These are phyloP conservation scores for Palythoa heliodiscus DNA, from an alignment of 92 coral and sea anemone genomes.

Conservation along the genomic window DNA sequence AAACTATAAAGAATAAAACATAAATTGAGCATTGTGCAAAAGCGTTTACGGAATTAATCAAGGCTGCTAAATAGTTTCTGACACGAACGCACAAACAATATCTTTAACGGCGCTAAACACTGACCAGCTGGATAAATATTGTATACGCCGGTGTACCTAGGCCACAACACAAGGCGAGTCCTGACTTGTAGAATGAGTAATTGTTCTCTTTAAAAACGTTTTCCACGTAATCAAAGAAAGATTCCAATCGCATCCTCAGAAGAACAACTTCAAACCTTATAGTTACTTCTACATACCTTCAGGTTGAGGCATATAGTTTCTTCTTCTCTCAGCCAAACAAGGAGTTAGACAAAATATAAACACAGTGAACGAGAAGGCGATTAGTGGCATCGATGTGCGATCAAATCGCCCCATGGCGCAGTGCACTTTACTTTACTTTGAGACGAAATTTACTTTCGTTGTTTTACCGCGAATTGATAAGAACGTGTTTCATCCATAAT, in stretches of 20 bases:
- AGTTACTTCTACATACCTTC: slow-evolving; percentile 5
- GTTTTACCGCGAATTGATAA: background rate
- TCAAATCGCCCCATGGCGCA: background rate
- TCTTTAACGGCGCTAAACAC: too few relatives aligned
- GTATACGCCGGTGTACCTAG: too few relatives aligned
- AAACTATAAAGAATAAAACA: too few relatives aligned
- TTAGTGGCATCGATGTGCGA: background rate
- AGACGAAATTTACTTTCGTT: background rate
- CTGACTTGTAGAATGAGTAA: too few relatives aligned
- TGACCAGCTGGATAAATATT: too few relatives aligned
- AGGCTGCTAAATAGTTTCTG: too few relatives aligned
- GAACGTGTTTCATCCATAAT: background rate
- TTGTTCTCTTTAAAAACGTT: too few relatives aligned
- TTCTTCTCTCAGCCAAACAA: background rate
- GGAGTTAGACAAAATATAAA: background rate
- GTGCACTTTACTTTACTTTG: background rate
- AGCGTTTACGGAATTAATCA: too few relatives aligned
- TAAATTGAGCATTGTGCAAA: too few relatives aligned
- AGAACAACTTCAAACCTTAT: background rate
- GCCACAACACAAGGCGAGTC: too few relatives aligned
- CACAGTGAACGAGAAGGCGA: background rate
- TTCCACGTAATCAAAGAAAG: background rate
- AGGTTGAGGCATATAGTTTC: slow-evolving; percentile 41
- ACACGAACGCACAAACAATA: too few relatives aligned
- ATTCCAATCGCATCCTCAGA: background rate